Conservation (phyloP, 2,888 invertebrate species). For the Anagyrus pseudococci region DNA sequence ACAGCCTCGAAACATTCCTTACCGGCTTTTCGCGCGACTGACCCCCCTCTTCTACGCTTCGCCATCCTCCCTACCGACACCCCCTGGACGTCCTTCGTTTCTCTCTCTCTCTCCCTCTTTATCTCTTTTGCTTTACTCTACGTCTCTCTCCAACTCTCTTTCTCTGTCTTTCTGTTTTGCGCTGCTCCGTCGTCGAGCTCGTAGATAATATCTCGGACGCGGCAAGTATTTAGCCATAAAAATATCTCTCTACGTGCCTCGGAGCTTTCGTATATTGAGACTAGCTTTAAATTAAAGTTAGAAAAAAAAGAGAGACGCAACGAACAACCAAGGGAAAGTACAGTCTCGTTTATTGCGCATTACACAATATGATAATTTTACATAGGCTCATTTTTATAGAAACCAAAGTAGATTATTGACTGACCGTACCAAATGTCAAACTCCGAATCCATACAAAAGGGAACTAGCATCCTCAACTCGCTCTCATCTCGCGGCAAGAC, state of each 20-base stretch:
- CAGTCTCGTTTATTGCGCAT: neutral
- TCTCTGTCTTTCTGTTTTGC: neutral
- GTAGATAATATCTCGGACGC: constrained; percentile 27
- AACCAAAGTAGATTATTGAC: no score
- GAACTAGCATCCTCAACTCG: no score
- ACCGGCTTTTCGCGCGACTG: constrained; percentile 42
- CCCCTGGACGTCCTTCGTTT: constrained; percentile 9
- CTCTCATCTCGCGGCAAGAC: no score
- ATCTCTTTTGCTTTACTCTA: no score
- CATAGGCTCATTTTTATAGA: no score
- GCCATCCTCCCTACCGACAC: no score
- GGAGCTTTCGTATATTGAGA: neutral
- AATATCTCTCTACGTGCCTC: constrained; percentile 30
- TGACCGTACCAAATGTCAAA: no score
- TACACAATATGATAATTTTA: no score
- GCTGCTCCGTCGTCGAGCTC: neutral
- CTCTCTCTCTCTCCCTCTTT: constrained; percentile 17
- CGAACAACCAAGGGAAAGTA: no score
- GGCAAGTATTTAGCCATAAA: constrained; percentile 36
- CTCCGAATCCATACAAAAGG: no score
- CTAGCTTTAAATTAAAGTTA: constrained; percentile 23
- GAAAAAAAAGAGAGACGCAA: neutral
- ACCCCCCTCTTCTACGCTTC: no score
- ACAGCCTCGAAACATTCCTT: constrained; percentile 58
- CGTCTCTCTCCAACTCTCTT: no score